These are phyloP conservation scores for Phaonia tiefii DNA, from an alignment of 2,888 invertebrate genomes.

Conservation along the genomic window DNA sequence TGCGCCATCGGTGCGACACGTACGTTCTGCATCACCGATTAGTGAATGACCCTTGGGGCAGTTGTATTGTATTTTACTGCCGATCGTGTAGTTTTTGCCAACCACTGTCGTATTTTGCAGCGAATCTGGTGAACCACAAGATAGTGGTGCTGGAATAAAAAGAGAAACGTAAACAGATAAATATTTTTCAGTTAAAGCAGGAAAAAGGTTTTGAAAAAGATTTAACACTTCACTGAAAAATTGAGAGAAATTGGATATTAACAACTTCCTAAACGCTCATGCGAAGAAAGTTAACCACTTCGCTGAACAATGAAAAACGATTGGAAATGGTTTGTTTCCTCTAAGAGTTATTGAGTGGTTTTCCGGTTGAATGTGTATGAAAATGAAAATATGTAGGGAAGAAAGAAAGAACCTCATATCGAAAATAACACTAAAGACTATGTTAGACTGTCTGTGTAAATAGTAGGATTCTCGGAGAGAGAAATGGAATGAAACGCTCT, in stretches of 20 bases:
- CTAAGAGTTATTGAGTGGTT: too few relatives aligned
- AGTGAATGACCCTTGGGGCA: constrained; percentile 93
- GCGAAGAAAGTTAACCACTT: too few relatives aligned
- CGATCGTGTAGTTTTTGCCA: constrained; percentile 86
- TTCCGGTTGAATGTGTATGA: too few relatives aligned
- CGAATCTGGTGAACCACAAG: constrained; percentile 94
- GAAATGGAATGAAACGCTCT: too few relatives aligned
- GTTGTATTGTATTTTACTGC: constrained; percentile 86
- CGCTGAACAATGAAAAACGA: constrained; percentile 16
- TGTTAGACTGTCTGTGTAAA: too few relatives aligned
- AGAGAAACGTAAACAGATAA: constrained; percentile 10
- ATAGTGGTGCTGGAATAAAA: constrained; percentile 85
- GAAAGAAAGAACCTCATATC: too few relatives aligned
- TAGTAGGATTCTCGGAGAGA: too few relatives aligned
- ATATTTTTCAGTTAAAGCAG: neutral
- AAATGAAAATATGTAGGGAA: too few relatives aligned
- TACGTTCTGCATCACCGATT: constrained; percentile 85
- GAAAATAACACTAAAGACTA: too few relatives aligned
- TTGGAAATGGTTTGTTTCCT: constrained; percentile 23
- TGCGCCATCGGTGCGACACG: constrained; percentile 88
- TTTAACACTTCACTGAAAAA: constrained; percentile 39
- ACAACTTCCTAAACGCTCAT: too few relatives aligned
- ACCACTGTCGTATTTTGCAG: constrained; percentile 90
- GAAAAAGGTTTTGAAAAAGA: constrained; percentile 46
- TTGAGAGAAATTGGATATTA: neutral